Conservation (phyloP, 2,888 invertebrate genomes). For the Clunio marinus region DNA sequence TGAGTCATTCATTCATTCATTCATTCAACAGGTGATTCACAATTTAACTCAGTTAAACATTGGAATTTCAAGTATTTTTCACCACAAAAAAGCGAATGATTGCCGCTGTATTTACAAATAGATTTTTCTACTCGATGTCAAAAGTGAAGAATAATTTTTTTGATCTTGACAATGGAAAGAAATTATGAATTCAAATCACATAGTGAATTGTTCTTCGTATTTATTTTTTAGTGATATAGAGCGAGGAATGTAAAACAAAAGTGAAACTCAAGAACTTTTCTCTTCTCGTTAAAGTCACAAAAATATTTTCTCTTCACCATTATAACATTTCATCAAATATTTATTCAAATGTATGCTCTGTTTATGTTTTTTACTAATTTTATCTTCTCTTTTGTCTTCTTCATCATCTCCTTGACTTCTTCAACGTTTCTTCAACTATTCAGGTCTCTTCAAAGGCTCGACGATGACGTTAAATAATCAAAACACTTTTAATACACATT, state of each 20-base stretch:
- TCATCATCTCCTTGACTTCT: too few relatives aligned
- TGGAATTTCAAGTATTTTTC: neutral
- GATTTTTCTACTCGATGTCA: neutral
- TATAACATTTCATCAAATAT: neutral
- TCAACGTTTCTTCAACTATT: too few relatives aligned
- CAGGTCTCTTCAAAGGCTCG: slow-evolving; percentile 80
- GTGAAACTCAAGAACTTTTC: neutral
- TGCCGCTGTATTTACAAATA: neutral
- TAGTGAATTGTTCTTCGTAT: neutral
- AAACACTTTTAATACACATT: slow-evolving; percentile 58
- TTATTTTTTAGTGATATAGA: too few relatives aligned
- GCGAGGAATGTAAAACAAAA: too few relatives aligned
- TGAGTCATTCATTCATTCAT: neutral
- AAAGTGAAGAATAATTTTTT: neutral
- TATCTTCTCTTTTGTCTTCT: slow-evolving; percentile 38
- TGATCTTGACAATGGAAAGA: neutral
- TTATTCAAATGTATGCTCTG: neutral
- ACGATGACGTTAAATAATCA: slow-evolving; percentile 64
- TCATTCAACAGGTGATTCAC: slow-evolving; percentile 24
- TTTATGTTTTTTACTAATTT: neutral
- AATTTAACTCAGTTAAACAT: neutral
- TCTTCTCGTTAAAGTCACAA: neutral
- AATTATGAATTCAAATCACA: neutral
- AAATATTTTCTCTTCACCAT: neutral
- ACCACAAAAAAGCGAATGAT: neutral